Base-by-base conservation (phyloP, 2,113 vertebrate species). In the Andinoacara biseriatus region DNA sequence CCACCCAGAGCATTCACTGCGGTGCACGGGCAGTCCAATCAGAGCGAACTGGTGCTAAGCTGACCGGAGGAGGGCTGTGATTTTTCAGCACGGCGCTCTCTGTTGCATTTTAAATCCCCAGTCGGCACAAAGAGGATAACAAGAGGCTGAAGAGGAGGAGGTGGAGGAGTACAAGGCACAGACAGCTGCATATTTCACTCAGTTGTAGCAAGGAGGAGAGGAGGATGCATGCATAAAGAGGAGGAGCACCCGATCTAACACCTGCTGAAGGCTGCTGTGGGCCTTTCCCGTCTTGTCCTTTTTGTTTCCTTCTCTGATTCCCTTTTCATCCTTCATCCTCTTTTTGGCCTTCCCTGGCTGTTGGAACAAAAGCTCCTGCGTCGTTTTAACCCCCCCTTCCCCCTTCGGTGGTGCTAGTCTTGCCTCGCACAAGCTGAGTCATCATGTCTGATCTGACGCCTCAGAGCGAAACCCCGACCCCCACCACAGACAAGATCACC, bases 401-500 rank as follows among this genome's bases (percentile, higher is more conserved):
- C 49, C 65, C n/a, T 2, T 78, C 80, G 88, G 81, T 80, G 87
- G 87, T 93, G 93, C 94, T 95, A 81, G 85, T 87, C 89, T 88
- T 82, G 94, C 95, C 95, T 95, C 85, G 84, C 95, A 95, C 94
- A 95, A 96, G 97, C 98, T 97, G 98, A 99, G 97, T 99, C 98
- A 99, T 97, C 96, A 99, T 99, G 98, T 98, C 98, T 91, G 98
- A 99, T 95, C 96, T 99, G 96, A 99, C 96, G 89, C 98, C 97
- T 94, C 98, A 98, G 94, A 97, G 97, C 88, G 98, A 99, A 84
- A 98, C 97, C 94, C 97, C 98, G 90, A 99, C 98, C 94, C 98
- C 98, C 94, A 99, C 98, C 95, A 99, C 97, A 62, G 98, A 99
- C 97, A 99, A 99, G 96, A 99, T 99, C 96, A 99, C 98, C 77